Percentiles rank a stretch among this genome's conserved stretches.
phyloP scores from a whole-genome alignment of 2,797 vertebrate species.

The Adrianichthys oophorus region DNA sequence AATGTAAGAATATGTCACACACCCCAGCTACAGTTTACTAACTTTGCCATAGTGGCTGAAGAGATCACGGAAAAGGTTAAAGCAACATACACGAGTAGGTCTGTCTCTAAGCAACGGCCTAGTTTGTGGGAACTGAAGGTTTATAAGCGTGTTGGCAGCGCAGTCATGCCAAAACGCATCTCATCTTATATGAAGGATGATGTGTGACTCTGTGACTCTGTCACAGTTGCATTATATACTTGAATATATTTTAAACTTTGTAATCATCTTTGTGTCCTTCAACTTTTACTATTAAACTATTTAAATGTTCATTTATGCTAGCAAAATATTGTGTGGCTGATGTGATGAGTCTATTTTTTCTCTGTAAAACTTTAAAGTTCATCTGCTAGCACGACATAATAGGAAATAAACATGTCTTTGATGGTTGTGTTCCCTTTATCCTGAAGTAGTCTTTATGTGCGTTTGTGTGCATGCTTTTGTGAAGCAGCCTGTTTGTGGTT shows the following conservation, averaged over 20 bases:
- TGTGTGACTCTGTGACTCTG: conserved; percentile 13
- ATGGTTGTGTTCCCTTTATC: conserved; percentile 9
- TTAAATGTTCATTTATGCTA: no score
- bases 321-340: no score
- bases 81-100: conserved; percentile 42
- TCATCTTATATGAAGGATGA: conserved; percentile 49
- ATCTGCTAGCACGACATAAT: no score
- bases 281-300: no score
- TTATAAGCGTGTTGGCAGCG: conserved; percentile 25
- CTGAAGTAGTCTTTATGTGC: conserved; percentile 26
- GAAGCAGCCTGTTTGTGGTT: conserved; percentile 46
- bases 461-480: conserved; percentile 30
- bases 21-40: conserved; percentile 52
- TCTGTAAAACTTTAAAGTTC: no score
- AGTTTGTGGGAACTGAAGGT: conserved; percentile 31
- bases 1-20: conserved; percentile 38
- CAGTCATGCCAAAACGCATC: conserved; percentile 47
- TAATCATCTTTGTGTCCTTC: no score
- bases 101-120: conserved; percentile 40
- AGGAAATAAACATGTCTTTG: no score
- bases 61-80: conserved; percentile 68
- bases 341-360: no score
- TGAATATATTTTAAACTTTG: no score
- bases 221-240: not conserved
- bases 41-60: conserved; percentile 49